Evolutionary conservation across 2,113 vertebrate genomes (phyloP).

Genomic region (Trematocara nigrifrons): DNA sequence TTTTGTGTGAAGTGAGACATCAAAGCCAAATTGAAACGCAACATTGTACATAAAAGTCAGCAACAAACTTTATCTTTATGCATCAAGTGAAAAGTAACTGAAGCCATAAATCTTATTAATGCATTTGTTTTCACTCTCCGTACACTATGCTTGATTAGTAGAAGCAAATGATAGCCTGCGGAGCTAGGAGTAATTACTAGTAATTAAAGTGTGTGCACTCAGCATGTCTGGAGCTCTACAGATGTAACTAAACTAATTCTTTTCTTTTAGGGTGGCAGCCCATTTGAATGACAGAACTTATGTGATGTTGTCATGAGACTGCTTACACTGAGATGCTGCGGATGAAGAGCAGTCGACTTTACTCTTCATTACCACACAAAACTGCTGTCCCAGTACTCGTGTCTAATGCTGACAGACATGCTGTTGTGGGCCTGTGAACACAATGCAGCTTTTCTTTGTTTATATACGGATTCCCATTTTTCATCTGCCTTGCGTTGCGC

Average conservation of each 20-base stretch:
- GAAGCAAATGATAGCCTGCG: background rate
- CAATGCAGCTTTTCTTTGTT: background rate
- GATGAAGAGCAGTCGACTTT: background rate
- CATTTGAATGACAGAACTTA: conserved; percentile 25
- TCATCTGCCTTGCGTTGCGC: background rate
- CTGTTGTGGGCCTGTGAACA: background rate
- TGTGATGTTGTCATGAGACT: background rate
- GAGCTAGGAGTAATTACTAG: background rate
- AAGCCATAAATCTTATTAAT: background rate
- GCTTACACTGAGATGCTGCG: background rate
- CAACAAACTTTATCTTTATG: background rate
- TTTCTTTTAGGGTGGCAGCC: conserved; percentile 44
- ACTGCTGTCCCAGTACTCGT: background rate
- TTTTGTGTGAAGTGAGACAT: background rate
- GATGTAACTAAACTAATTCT: background rate
- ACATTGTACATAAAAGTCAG: background rate
- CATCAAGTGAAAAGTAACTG: background rate
- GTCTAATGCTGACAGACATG: background rate
- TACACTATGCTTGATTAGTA: background rate
- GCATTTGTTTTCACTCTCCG: background rate
- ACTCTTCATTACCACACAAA: background rate
- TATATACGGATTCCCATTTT: background rate
- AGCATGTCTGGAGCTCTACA: background rate
- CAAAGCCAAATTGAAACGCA: background rate
- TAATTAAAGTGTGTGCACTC: background rate